Percentiles rank a stretch among this genome's conserved stretches.
These are phyloP conservation scores for Tenebrio molitor DNA, from an alignment of 1,140 invertebrate genomes.

Conservation along the genomic window DNA sequence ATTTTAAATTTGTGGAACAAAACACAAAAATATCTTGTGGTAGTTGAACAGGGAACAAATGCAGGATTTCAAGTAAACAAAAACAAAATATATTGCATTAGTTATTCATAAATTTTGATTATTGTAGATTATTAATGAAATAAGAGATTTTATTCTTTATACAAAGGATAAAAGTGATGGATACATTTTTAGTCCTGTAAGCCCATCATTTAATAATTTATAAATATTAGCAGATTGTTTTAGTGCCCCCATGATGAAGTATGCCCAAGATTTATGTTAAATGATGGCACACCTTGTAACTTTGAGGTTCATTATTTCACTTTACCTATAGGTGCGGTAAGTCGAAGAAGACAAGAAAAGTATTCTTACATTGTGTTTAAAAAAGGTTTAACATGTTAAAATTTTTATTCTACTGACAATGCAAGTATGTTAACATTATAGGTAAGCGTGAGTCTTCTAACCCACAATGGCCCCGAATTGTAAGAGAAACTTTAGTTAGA, in stretches of 20 bases:
- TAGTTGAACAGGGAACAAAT: conserved; percentile 88
- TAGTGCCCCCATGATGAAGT: conserved; percentile 84
- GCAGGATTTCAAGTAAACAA: conserved; percentile 78
- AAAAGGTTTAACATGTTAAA: conserved; percentile 75
- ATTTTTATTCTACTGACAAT: background rate
- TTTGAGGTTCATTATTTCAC: conserved; percentile 77
- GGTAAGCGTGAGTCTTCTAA: conserved; percentile 67
- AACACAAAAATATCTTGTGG: conserved; percentile 84
- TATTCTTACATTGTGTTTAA: conserved; percentile 83
- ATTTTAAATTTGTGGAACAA: conserved; percentile 89
- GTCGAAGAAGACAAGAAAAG: conserved; percentile 68
- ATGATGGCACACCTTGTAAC: conserved; percentile 81
- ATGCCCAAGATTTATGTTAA: conserved; percentile 77
- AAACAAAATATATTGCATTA: background rate
- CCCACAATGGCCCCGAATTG: conserved; percentile 82
- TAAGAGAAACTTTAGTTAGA: conserved; percentile 75
- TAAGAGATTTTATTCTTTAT: conserved; percentile 79
- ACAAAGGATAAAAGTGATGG: conserved; percentile 65
- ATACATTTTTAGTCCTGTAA: conserved; percentile 83
- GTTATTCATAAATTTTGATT: too few relatives aligned
- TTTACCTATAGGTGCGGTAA: conserved; percentile 67
- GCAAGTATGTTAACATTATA: conserved; percentile 52
- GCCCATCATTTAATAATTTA: conserved; percentile 59
- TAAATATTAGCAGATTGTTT: conserved; percentile 49
- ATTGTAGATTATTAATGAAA: conserved; percentile 77